These are phyloP conservation scores for Drosophila pullipes DNA, from an alignment of 2,888 invertebrate species.

Conservation along the genomic window DNA sequence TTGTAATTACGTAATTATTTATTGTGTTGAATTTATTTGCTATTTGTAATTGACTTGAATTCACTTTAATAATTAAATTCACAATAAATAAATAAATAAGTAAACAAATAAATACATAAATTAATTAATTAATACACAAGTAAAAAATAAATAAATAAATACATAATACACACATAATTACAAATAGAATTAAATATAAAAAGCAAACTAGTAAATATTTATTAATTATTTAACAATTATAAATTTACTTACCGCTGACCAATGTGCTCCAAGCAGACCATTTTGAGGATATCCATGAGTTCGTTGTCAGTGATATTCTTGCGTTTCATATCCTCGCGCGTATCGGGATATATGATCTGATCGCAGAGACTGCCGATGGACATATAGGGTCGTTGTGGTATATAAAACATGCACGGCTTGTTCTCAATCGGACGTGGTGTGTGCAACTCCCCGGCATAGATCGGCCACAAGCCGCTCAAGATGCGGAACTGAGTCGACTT, in stretches of 20 bases:
- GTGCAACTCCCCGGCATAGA: constrained; percentile 92
- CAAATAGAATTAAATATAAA: background rate
- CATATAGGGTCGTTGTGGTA: constrained; percentile 99
- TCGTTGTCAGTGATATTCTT: constrained; percentile 90
- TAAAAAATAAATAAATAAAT: background rate
- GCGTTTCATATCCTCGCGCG: constrained; percentile 89
- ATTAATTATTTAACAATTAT: background rate
- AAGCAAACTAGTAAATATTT: background rate
- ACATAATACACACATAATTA: background rate
- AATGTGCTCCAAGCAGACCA: constrained; percentile 93
- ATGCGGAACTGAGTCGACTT: constrained; percentile 93
- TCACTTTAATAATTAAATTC: background rate
- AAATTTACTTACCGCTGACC: constrained; percentile 86
- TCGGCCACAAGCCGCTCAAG: constrained; percentile 97
- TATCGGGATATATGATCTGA: constrained; percentile 98
- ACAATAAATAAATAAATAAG: background rate
- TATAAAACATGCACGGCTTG: constrained; percentile 94
- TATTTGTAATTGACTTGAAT: background rate
- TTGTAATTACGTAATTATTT: background rate
- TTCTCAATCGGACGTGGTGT: constrained; percentile 87
- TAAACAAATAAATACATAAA: background rate
- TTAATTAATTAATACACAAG: background rate
- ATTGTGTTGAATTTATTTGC: background rate
- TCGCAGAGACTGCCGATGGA: constrained; percentile 96
- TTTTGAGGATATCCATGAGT: constrained; percentile 90